Percentiles rank a stretch among this genome's conserved stretches.
phyloP scores from a whole-genome alignment of 53 echinoderm and acorn worm genomes.

The Zoroaster sp. region DNA sequence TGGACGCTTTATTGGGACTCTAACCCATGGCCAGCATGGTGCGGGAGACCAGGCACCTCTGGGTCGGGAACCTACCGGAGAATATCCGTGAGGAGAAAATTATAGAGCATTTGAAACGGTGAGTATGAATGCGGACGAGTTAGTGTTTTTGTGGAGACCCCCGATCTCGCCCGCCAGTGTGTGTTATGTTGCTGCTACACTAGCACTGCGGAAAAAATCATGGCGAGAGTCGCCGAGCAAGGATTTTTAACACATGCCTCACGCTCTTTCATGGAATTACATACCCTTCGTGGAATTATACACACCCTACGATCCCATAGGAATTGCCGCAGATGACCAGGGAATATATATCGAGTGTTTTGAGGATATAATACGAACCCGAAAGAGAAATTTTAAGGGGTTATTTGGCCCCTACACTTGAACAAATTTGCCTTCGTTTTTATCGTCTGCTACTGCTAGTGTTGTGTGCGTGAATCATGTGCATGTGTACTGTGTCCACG shows the following conservation, averaged over 20 bases:
- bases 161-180: conserved; percentile 8
- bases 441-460: conserved; percentile 38
- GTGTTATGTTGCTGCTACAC: conserved; percentile 26
- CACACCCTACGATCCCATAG: conserved; percentile 28
- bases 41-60: conserved; percentile 99
- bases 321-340: conserved; percentile 57
- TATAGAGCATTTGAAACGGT: conserved; percentile 99
- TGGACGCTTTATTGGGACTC: conserved; percentile 86
- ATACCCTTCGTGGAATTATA: conserved; percentile 35
- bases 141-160: conserved; percentile 19
- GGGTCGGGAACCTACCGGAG: conserved; percentile 99
- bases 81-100: conserved; percentile 99
- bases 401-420: background rate
- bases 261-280: conserved; percentile 27
- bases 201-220: conserved; percentile 52
- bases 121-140: conserved; percentile 49
- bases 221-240: conserved; percentile 48
- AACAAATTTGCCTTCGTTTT: conserved; percentile 8
- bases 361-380: conserved; percentile 38
- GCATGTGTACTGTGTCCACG: background rate
- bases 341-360: conserved; percentile 43
- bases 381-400: conserved; percentile 36
- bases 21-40: conserved; percentile 99
- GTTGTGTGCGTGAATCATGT: background rate
- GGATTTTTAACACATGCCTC: conserved; percentile 27